These are phyloP conservation scores for Halcyon smyrnensis DNA, from an alignment of 2,797 vertebrate species.

Conservation along the genomic window DNA sequence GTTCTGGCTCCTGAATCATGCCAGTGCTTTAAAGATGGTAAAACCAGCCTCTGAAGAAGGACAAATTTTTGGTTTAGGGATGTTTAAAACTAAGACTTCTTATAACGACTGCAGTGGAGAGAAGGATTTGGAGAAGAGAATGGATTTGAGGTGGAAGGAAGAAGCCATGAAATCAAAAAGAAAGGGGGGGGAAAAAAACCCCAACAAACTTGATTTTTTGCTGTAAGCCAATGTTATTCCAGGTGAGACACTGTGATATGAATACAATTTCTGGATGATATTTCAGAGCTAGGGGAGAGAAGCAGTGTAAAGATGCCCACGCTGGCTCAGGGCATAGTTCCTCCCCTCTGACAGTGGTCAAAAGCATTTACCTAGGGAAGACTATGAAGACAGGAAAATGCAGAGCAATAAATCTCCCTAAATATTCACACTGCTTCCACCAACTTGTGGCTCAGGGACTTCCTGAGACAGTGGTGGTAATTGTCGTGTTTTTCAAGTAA, in stretches of 20 bases:
- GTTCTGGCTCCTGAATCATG: background rate
- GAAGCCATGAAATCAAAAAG: background rate
- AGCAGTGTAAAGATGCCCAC: background rate
- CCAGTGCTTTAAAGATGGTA: background rate
- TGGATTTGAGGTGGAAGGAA: background rate
- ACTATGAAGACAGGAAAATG: background rate
- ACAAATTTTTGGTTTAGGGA: background rate
- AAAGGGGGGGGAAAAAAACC: no score
- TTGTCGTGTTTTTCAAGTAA: background rate
- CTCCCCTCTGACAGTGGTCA: background rate
- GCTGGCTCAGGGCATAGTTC: background rate
- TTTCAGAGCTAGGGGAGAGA: background rate
- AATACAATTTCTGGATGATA: background rate
- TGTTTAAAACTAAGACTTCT: background rate
- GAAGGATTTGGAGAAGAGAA: background rate
- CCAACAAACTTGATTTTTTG: background rate
- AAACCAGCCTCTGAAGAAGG: background rate
- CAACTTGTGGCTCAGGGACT: background rate
- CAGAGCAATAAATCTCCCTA: background rate
- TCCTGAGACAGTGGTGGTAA: background rate
- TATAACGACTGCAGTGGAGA: background rate
- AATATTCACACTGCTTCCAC: background rate
- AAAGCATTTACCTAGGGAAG: background rate
- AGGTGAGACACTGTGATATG: background rate
- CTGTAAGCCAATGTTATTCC: background rate